phyloP scores from a whole-genome alignment of 2,113 vertebrate genomes.

The Chrysemys picta region DNA sequence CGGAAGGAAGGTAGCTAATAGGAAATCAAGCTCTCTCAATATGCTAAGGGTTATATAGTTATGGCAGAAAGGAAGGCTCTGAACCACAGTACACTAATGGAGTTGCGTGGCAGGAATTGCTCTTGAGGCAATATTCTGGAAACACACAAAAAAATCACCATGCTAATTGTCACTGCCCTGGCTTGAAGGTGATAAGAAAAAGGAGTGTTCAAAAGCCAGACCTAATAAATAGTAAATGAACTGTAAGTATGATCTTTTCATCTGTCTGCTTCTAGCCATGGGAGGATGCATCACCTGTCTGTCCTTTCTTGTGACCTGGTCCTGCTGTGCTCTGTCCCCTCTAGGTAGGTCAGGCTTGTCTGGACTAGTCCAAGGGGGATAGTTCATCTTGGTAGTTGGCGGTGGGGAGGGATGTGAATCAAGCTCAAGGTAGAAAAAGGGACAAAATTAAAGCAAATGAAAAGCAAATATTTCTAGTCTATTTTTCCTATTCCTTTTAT shows the following conservation, averaged over 20 bases:
- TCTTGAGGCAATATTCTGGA: slow-evolving; percentile 27
- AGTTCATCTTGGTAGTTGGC: background rate
- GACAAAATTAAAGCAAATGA: background rate
- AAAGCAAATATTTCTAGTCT: background rate
- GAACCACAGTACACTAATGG: background rate
- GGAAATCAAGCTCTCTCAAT: slow-evolving; percentile 10
- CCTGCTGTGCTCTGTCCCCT: background rate
- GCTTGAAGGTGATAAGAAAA: background rate
- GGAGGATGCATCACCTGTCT: background rate
- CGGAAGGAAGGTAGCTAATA: background rate
- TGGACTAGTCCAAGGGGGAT: background rate
- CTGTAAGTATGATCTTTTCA: slow-evolving; percentile 40
- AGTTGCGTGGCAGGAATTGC: background rate
- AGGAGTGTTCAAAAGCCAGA: background rate
- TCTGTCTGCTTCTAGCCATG: background rate
- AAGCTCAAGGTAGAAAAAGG: background rate
- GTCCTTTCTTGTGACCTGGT: background rate
- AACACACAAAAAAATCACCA: background rate
- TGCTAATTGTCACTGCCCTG: slow-evolving; percentile 10
- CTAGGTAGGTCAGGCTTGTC: background rate
- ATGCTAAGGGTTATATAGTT: background rate
- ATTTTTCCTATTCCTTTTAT: background rate
- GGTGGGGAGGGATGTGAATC: background rate
- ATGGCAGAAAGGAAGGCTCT: background rate
- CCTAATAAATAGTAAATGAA: slow-evolving; percentile 58